These are phyloP conservation scores for Nymphicus hollandicus DNA, from an alignment of 2,113 vertebrate genomes.

Conservation along the genomic window DNA sequence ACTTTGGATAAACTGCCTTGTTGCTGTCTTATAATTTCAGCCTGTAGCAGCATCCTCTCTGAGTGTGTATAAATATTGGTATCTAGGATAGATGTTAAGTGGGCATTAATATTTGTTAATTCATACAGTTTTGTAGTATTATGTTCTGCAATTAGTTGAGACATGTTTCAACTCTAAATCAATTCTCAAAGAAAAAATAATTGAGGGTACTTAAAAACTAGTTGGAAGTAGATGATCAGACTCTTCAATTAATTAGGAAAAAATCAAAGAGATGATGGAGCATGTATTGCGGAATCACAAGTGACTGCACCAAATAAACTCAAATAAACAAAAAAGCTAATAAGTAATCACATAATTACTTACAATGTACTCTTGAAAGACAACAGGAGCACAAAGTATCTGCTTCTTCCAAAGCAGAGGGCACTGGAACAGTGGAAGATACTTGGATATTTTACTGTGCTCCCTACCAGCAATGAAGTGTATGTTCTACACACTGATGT, in stretches of 20 bases:
- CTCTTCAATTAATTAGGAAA: conserved; percentile 56
- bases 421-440: neutral
- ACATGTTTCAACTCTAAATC: conserved; percentile 1
- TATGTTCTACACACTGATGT: neutral
- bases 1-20: neutral
- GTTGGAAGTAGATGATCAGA: conserved; percentile 42
- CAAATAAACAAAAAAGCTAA: conserved; percentile 45
- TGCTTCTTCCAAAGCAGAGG: neutral
- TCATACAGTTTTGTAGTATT: neutral
- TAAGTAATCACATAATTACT: conserved; percentile 29
- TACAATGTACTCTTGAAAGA: neutral
- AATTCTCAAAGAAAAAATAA: conserved; percentile 42
- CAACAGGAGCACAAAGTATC: neutral
- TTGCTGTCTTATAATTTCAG: neutral
- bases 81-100: neutral
- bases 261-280: conserved; percentile 26
- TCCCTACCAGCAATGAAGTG: neutral
- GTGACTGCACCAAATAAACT: conserved; percentile 10
- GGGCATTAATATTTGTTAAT: neutral
- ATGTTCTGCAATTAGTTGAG: conserved; percentile 10
- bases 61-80: conserved; percentile 20
- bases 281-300: conserved; percentile 2
- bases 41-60: neutral
- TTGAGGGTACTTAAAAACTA: conserved; percentile 43
- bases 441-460: neutral